Evolutionary conservation across 2,797 vertebrate genomes (phyloP).

Genomic region (Lepus oiostolus): DNA sequence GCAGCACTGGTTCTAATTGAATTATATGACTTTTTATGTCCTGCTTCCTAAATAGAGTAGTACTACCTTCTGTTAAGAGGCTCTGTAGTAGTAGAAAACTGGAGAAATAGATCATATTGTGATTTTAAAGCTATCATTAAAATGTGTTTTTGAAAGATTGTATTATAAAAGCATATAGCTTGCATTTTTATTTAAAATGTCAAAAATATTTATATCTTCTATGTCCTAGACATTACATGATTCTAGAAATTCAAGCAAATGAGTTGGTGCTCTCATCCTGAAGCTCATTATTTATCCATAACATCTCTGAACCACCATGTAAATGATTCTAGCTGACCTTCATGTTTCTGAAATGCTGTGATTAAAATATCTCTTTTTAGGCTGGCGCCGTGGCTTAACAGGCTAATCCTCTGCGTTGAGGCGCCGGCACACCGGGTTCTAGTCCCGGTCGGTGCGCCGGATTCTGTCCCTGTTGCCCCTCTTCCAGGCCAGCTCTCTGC

Average conservation of each 20-base stretch:
- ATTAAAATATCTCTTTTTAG: background rate
- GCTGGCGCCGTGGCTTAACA: too few relatives aligned
- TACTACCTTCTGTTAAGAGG: background rate
- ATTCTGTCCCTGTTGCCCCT: too few relatives aligned
- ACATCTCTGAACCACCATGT: background rate
- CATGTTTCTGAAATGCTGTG: conserved; percentile 9
- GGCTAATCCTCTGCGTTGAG: too few relatives aligned
- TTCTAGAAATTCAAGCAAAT: background rate
- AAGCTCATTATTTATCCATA: background rate
- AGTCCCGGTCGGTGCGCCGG: too few relatives aligned
- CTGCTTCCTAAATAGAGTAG: background rate
- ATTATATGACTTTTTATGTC: background rate
- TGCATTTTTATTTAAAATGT: background rate
- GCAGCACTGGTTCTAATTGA: background rate
- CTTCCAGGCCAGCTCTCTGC: too few relatives aligned
- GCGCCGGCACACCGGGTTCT: too few relatives aligned
- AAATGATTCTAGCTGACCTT: conserved; percentile 3
- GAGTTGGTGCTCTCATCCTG: background rate
- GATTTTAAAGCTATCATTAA: background rate
- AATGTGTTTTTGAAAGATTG: conserved; percentile 33
- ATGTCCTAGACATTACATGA: background rate
- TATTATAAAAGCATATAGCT: background rate
- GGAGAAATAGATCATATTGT: background rate
- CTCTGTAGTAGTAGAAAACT: background rate
- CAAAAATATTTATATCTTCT: background rate